These are phyloP conservation scores for Formicarius rufipectus DNA, from an alignment of 2,113 vertebrate species.

Conservation along the genomic window DNA sequence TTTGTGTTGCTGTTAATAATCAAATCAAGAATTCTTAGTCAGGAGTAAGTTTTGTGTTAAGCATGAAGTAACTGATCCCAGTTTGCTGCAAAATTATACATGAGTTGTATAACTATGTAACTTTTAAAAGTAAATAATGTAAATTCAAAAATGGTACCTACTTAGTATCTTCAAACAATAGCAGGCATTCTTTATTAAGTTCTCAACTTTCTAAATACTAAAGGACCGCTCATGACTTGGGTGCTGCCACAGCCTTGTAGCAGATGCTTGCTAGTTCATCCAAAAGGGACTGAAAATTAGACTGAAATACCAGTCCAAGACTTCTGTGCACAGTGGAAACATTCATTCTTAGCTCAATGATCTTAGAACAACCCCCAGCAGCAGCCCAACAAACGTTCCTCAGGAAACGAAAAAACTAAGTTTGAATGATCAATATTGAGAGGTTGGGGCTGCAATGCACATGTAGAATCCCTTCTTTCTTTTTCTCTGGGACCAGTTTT, in stretches of 20 bases:
- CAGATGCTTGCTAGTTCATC: neutral
- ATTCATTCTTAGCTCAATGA: neutral
- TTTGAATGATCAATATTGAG: neutral
- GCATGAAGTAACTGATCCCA: neutral
- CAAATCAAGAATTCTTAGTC: neutral
- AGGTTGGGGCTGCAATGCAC: neutral
- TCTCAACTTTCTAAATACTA: neutral
- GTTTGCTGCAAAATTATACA: neutral
- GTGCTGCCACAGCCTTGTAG: neutral
- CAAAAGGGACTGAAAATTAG: neutral
- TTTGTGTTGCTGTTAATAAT: neutral
- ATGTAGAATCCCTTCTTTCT: neutral
- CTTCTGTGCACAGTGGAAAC: neutral
- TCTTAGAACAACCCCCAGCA: neutral
- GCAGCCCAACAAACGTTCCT: neutral
- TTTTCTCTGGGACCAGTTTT: neutral
- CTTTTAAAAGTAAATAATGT: neutral
- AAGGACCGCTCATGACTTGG: neutral
- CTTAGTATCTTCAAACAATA: neutral
- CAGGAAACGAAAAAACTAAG: neutral
- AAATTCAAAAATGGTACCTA: neutral
- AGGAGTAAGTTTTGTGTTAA: neutral
- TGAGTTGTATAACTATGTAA: neutral
- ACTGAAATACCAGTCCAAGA: neutral
- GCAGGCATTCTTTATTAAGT: neutral